Conservation (phyloP, 2,113 vertebrate species). For the Romanogobio albipinnatus region DNA sequence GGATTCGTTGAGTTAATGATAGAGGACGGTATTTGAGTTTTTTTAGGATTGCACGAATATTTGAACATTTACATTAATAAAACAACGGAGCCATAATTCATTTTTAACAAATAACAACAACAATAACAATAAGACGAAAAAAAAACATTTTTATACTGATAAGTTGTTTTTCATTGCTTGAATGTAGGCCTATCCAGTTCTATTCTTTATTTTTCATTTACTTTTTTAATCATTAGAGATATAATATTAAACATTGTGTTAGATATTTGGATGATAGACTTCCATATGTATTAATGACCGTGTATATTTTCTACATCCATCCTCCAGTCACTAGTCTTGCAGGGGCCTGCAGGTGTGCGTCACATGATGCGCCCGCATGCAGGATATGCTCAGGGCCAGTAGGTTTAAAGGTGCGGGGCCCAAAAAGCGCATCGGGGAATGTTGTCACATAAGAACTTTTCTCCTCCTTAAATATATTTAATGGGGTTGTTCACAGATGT, state of each 20-base stretch:
- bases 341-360: constrained; percentile 30
- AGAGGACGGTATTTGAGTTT: not conserved
- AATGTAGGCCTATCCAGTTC: not conserved
- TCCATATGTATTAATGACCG: not conserved
- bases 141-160: not conserved
- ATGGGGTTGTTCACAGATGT: constrained; percentile 7
- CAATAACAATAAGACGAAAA: not conserved
- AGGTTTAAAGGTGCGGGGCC: constrained; percentile 13
- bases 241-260: too few relatives aligned
- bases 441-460: not conserved
- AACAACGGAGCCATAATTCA: not conserved
- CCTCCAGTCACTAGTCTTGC: not conserved
- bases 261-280: not conserved
- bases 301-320: not conserved
- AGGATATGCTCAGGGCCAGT: constrained; percentile 63
- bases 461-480: not conserved
- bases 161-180: not conserved
- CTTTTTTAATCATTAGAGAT: too few relatives aligned
- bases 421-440: not conserved
- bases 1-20: not conserved
- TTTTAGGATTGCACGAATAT: not conserved
- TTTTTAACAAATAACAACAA: not conserved
- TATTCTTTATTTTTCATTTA: too few relatives aligned
- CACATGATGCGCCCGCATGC: constrained; percentile 72
- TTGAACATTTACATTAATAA: not conserved